Evolutionary conservation across 2,888 invertebrate genomes (phyloP).

Genomic region (Liodrosophila aerea): DNA sequence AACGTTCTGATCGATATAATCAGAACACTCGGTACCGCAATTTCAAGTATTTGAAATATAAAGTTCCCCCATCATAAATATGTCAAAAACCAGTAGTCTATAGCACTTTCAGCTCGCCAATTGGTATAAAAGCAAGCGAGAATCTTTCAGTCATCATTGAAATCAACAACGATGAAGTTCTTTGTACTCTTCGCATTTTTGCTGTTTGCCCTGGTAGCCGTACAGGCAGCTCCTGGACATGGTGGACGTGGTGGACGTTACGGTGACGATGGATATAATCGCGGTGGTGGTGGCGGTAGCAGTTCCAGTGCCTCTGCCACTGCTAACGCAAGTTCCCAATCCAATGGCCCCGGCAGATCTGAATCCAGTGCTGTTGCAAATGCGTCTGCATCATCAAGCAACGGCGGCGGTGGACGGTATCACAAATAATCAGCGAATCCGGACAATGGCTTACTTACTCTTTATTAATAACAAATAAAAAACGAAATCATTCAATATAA

Average conservation of each 20-base stretch:
- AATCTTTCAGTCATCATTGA: slow-evolving; percentile 34
- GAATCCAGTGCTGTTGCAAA: too few species aligned
- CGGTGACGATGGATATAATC: not conserved
- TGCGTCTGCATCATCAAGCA: too few species aligned
- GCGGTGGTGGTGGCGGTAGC: not conserved
- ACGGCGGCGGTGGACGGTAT: too few species aligned
- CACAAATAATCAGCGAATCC: too few species aligned
- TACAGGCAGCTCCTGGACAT: slow-evolving; percentile 39
- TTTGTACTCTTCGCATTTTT: slow-evolving; percentile 53
- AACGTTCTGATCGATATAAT: slow-evolving; percentile 10
- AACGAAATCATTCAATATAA: too few species aligned
- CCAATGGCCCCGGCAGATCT: too few species aligned
- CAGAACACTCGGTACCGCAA: not conserved
- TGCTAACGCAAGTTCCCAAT: too few species aligned
- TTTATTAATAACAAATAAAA: too few species aligned
- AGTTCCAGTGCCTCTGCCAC: too few species aligned
- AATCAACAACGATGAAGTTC: slow-evolving; percentile 58
- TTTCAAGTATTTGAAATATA: slow-evolving; percentile 10
- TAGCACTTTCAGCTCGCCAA: not conserved
- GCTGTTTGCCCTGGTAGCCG: slow-evolving; percentile 49
- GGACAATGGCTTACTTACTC: too few species aligned
- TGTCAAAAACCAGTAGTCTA: slow-evolving; percentile 33
- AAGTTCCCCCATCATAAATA: slow-evolving; percentile 6
- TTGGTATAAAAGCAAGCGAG: slow-evolving; percentile 36
- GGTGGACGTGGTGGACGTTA: not conserved